Conservation (phyloP, 2,113 vertebrate species). For the Cyrtonyx montezumae region DNA sequence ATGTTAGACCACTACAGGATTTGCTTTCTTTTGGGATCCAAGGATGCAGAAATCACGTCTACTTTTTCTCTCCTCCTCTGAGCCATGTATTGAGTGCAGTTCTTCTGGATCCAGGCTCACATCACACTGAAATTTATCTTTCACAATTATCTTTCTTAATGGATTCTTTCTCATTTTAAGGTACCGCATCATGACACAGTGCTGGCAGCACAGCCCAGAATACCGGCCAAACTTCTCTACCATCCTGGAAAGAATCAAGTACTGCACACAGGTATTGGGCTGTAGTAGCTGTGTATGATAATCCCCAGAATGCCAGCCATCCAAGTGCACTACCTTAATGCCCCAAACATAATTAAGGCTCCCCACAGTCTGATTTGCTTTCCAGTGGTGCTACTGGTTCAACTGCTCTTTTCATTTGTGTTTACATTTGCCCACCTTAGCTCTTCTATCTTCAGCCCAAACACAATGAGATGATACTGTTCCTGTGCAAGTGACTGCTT, state of each 20-base stretch:
- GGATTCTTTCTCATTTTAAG: constrained; percentile 55
- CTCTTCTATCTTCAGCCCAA: neutral
- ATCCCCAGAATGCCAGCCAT: neutral
- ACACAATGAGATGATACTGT: neutral
- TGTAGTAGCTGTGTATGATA: neutral
- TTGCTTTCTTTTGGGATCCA: neutral
- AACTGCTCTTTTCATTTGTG: neutral
- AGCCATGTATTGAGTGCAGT: neutral
- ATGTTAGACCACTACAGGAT: neutral
- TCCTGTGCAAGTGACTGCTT: neutral
- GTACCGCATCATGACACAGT: constrained; percentile 93
- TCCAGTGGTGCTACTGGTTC: neutral
- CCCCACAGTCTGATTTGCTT: neutral
- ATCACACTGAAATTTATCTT: neutral
- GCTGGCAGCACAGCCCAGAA: constrained; percentile 94
- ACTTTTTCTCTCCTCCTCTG: neutral
- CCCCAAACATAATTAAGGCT: neutral
- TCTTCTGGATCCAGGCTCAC: neutral
- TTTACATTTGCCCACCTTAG: neutral
- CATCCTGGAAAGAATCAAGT: constrained; percentile 90
- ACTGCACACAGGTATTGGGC: constrained; percentile 87
- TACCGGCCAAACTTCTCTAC: constrained; percentile 90
- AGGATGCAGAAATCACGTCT: neutral
- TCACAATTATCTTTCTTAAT: neutral
- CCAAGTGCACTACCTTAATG: neutral